Conservation (phyloP, 2,113 vertebrate species). For the Sceloporus undulatus region DNA sequence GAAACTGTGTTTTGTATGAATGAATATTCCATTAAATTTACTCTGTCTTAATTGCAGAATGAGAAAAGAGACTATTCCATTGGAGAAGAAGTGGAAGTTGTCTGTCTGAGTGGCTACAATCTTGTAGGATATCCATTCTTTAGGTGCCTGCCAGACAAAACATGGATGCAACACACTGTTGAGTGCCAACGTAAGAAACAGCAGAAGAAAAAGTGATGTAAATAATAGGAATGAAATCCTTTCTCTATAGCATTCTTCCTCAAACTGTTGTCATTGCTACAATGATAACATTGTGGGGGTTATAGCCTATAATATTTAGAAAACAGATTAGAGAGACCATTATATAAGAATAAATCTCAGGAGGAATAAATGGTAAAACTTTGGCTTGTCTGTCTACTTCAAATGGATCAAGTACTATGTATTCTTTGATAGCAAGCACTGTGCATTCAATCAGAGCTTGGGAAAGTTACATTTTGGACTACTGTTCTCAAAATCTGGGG, state of each 20-base stretch:
- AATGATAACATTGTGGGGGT: neutral
- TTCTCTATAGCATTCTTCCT: neutral
- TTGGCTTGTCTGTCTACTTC: neutral
- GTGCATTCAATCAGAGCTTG: too few relatives aligned
- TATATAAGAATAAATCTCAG: neutral
- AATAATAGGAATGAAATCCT: neutral
- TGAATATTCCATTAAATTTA: neutral
- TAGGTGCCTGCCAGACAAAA: conserved; percentile 82
- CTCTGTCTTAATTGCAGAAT: conserved; percentile 75
- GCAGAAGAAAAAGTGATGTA: neutral
- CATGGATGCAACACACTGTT: conserved; percentile 76
- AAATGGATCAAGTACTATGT: neutral
- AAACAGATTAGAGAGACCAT: neutral
- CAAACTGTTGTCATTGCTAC: neutral
- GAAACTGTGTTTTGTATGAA: neutral
- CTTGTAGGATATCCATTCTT: conserved; percentile 83
- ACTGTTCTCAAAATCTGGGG: too few relatives aligned
- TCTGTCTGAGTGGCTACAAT: conserved; percentile 82
- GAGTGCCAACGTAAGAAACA: conserved; percentile 80
- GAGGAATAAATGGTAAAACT: neutral
- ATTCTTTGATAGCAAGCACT: too few relatives aligned
- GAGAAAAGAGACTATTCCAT: conserved; percentile 79
- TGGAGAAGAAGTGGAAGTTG: conserved; percentile 85
- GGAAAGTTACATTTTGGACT: too few relatives aligned
- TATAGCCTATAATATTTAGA: neutral